These are phyloP conservation scores for Macroglossus sobrinus DNA, from an alignment of 2,113 vertebrate genomes.

Conservation along the genomic window DNA sequence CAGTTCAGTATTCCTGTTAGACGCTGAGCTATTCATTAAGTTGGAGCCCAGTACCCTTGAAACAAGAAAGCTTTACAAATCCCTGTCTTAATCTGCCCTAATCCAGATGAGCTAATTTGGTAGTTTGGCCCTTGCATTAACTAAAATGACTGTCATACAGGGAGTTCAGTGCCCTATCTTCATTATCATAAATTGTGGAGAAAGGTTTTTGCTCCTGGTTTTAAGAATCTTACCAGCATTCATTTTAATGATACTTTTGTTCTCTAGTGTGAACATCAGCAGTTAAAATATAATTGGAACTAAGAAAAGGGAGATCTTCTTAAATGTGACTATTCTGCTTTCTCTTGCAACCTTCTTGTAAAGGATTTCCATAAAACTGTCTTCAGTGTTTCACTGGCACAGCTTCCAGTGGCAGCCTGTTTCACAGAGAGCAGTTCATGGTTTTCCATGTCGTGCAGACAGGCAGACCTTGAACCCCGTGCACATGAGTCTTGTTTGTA, in stretches of 20 bases:
- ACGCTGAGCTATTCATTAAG: neutral
- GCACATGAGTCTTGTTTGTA: neutral
- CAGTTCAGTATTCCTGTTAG: neutral
- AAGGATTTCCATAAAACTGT: neutral
- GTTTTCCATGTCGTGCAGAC: neutral
- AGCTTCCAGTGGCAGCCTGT: neutral
- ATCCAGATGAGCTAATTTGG: conserved; percentile 45
- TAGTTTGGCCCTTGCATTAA: neutral
- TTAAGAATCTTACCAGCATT: neutral
- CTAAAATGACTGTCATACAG: neutral
- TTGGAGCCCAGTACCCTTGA: conserved; percentile 32
- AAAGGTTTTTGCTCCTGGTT: neutral
- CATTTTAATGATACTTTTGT: neutral
- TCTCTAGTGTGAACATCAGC: neutral
- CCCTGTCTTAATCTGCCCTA: conserved; percentile 37
- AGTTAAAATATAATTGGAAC: neutral
- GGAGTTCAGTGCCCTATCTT: neutral
- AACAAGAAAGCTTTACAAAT: conserved; percentile 40
- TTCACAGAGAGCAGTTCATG: neutral
- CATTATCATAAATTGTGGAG: neutral
- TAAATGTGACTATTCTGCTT: neutral
- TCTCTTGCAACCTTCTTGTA: neutral
- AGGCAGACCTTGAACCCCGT: neutral
- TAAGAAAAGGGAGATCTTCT: neutral
- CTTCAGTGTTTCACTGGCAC: neutral